Evolutionary conservation across 2,888 invertebrate genomes (phyloP), one percentile per base, ranked within the genome.

Genomic region (Tineola bisselliella): DNA sequence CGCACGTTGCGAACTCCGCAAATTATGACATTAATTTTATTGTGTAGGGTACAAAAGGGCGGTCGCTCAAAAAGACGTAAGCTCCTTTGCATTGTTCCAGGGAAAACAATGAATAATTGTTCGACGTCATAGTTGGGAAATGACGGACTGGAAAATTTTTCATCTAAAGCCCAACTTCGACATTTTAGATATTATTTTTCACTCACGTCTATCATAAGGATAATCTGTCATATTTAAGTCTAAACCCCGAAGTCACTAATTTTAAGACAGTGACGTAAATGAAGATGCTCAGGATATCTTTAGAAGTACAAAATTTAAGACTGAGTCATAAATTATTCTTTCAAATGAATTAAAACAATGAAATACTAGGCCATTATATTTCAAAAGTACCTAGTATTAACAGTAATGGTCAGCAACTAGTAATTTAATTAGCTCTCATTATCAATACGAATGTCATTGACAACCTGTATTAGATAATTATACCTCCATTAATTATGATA

Each of bases 1-100:
- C 66, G 68, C 66, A 67, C 57, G 44, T 25, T 61, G 69, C 67
- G 71, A 72, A 70, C 70, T 71, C 68, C 68, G 71, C 73, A 79
- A 80, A 80, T 82, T 81, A 80, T 79, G 79, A 77, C 79, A 77
- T 79, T 78, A 75, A 79, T 78, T 79, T 77, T 74, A 77, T 77
- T 75, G 71, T 74, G 71, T 67, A 67, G 67, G 66, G 66, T 68
- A 79, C 78, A 80, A 80, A 75, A 73, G 76, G 65, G 70, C 66
- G 67, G 66, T 68, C 64, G 71, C 71, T 72, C 72, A 74, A 76
- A 74, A 77, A 77, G 73, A 75, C 69, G 72, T 72, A 74, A 74
- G 73, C 73, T 71, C 68, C 70, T 68, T 65, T 69, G 69, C 70
- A 73, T 77, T 77, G 76, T 78, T 75, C 70, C 63, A 65, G 64